Conservation (phyloP, 1,140 invertebrate genomes). For the Dendroctonus ponderosae region DNA sequence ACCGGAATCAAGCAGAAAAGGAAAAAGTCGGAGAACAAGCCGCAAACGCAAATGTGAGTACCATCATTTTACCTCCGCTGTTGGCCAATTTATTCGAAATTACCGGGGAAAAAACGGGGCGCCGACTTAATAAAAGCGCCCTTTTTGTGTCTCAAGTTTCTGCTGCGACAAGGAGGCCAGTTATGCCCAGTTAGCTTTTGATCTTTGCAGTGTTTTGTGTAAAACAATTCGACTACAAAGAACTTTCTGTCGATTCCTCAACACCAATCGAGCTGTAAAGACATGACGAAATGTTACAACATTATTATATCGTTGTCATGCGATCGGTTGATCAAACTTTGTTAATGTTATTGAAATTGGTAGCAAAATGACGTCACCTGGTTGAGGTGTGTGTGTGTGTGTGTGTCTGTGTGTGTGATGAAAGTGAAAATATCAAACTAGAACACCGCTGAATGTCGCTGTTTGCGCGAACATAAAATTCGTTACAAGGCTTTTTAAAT, state of each 20-base stretch:
- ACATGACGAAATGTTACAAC: constrained; percentile 1
- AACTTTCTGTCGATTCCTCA: too few species aligned
- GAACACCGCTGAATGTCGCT: constrained; percentile 9
- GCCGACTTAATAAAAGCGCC: too few species aligned
- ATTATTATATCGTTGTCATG: neutral
- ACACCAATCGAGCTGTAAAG: neutral
- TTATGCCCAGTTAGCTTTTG: too few species aligned
- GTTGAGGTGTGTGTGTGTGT: constrained; percentile 3
- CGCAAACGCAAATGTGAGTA: constrained; percentile 79
- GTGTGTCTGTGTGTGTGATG: neutral
- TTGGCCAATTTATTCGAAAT: too few species aligned
- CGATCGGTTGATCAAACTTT: constrained; percentile 9
- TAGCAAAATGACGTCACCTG: constrained; percentile 11
- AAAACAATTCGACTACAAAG: too few species aligned
- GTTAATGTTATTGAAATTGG: constrained; percentile 14
- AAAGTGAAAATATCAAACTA: constrained; percentile 15
- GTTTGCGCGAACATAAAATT: neutral
- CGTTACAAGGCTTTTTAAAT: too few species aligned
- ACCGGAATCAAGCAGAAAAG: constrained; percentile 74
- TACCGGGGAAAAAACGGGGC: too few species aligned
- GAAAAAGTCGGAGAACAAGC: constrained; percentile 79
- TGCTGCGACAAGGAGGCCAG: too few species aligned
- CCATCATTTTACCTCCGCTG: too few species aligned
- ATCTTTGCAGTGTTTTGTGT: too few species aligned
- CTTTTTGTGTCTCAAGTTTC: too few species aligned